These are phyloP conservation scores for Acromyrmex charruanus DNA, from an alignment of 1,140 invertebrate genomes.

Conservation along the genomic window DNA sequence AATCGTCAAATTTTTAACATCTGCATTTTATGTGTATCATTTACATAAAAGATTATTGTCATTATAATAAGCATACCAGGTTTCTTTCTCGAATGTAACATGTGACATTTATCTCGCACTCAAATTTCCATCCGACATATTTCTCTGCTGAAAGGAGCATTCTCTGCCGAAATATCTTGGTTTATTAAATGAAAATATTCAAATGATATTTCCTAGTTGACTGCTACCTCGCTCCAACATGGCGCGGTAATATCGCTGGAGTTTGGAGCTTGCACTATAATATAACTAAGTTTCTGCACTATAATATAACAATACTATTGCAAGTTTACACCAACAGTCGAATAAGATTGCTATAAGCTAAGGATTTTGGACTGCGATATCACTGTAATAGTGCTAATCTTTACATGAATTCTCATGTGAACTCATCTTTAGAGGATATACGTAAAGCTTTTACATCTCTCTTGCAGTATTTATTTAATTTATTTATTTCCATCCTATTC, in stretches of 20 bases:
- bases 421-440: background rate
- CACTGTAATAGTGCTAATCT: conserved; percentile 13
- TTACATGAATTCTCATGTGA: conserved; percentile 23
- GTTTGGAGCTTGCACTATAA: conserved; percentile 23
- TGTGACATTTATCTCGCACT: background rate
- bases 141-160: background rate
- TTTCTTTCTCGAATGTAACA: background rate
- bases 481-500: background rate
- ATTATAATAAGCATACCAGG: background rate
- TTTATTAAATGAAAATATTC: conserved; percentile 41
- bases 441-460: background rate
- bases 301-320: conserved; percentile 26
- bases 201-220: conserved; percentile 28
- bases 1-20: background rate
- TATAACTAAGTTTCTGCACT: conserved; percentile 19
- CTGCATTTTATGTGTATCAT: background rate
- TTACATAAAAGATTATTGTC: conserved; percentile 3
- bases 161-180: conserved; percentile 11
- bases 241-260: conserved; percentile 9
- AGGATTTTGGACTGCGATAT: conserved; percentile 21
- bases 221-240: background rate
- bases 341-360: conserved; percentile 27
- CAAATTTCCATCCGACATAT: background rate
- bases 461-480: background rate
- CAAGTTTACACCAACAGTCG: conserved; percentile 29